Percentiles rank a stretch among this genome's conserved stretches.
phyloP scores from a whole-genome alignment of 2,888 invertebrate species.

The Beris morrisii region DNA sequence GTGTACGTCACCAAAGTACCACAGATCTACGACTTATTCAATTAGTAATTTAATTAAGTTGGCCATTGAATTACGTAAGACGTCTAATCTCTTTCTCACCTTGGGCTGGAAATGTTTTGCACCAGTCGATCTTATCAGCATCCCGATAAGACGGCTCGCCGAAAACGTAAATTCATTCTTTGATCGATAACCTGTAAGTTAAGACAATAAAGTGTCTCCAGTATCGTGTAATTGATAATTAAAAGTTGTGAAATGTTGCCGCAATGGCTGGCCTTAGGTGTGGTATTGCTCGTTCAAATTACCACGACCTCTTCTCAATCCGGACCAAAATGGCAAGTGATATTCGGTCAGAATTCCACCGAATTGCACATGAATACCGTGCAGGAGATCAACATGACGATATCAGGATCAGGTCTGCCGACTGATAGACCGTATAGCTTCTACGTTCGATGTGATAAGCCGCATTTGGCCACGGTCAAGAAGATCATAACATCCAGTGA shows the following conservation, averaged over 20 bases:
- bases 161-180: too few relatives aligned
- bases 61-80: too few relatives aligned
- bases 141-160: too few relatives aligned
- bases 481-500: constrained; percentile 42
- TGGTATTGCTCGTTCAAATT: neutral
- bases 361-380: constrained; percentile 26
- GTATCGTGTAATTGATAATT: too few relatives aligned
- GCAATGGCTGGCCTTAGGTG: neutral
- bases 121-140: too few relatives aligned
- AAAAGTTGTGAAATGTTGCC: constrained; percentile 8
- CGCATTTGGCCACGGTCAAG: constrained; percentile 41
- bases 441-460: constrained; percentile 34
- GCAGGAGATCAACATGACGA: constrained; percentile 2
- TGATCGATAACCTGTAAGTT: too few relatives aligned
- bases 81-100: too few relatives aligned
- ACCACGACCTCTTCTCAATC: neutral
- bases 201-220: too few relatives aligned
- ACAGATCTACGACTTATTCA: too few relatives aligned
- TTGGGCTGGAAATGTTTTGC: too few relatives aligned
- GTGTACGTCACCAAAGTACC: too few relatives aligned
- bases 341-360: neutral
- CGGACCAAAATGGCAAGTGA: neutral
- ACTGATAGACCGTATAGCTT: constrained; percentile 7
- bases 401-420: constrained; percentile 3
- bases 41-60: too few relatives aligned